Conservation (phyloP, 2,113 vertebrate species). For the Crocuta crocuta region DNA sequence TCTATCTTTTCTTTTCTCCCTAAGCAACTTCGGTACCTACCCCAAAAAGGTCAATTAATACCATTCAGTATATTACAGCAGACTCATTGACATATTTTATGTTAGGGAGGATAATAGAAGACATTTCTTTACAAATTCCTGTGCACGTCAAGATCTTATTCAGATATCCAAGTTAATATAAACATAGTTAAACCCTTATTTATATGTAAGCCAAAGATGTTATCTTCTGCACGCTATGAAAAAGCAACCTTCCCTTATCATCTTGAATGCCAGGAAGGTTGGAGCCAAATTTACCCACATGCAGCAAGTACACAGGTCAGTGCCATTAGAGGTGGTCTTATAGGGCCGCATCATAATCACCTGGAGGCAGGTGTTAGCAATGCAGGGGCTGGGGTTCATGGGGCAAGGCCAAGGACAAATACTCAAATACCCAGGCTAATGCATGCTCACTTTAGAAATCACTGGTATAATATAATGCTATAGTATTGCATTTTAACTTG, state of each 20-base stretch:
- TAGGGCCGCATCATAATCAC: background rate
- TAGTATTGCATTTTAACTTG: background rate
- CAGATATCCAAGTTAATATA: background rate
- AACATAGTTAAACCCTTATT: background rate
- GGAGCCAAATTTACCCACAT: background rate
- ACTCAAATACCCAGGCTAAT: background rate
- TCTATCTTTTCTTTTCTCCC: background rate
- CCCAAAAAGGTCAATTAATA: background rate
- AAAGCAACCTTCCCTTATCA: background rate
- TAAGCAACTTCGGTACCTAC: background rate
- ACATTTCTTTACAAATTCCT: background rate
- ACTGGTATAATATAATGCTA: no score
- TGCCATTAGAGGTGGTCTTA: background rate
- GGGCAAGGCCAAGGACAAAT: background rate
- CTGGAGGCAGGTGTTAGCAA: background rate
- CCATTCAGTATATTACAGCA: background rate
- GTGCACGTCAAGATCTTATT: background rate
- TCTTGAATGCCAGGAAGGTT: background rate
- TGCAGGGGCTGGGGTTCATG: background rate
- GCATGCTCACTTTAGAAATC: background rate
- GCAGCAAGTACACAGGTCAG: background rate
- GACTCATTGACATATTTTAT: background rate
- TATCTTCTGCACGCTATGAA: background rate
- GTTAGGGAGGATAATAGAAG: background rate
- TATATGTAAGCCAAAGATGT: background rate